Evolutionary conservation across 2,113 vertebrate species (phyloP).

Genomic region (Melierax canorus): DNA sequence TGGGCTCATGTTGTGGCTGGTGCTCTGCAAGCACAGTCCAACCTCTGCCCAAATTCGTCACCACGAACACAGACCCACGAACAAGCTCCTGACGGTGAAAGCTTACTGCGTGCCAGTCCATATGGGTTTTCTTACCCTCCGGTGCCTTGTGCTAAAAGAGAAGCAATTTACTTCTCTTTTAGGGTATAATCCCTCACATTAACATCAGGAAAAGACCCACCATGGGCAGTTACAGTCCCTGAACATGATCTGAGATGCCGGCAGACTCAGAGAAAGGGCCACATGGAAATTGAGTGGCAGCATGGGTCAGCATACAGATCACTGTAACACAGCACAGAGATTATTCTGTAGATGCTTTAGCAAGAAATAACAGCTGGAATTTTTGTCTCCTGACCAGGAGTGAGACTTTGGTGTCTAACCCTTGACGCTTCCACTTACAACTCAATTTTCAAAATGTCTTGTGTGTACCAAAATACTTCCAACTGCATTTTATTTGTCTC

Average conservation of each 20-base stretch:
- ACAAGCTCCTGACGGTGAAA: background rate
- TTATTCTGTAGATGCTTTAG: background rate
- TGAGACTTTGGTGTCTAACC: background rate
- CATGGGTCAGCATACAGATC: accelerated
- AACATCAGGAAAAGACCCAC: background rate
- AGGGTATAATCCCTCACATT: background rate
- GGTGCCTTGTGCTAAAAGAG: background rate
- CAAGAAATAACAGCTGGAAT: background rate
- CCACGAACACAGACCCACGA: accelerated
- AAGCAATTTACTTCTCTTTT: background rate
- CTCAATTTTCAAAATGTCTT: background rate
- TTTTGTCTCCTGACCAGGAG: background rate
- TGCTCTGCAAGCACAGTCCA: background rate
- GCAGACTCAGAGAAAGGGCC: background rate
- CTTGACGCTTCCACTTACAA: background rate
- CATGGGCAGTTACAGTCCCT: accelerated
- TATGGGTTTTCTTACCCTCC: background rate
- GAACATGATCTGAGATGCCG: accelerated
- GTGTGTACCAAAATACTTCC: background rate
- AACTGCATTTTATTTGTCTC: background rate
- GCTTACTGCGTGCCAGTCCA: accelerated
- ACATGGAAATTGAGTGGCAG: background rate
- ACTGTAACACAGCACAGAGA: accelerated
- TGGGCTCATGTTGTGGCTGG: accelerated
- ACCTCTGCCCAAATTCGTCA: background rate